Base-by-base conservation (phyloP, 2,797 vertebrate species). In the Podargus strigoides region DNA sequence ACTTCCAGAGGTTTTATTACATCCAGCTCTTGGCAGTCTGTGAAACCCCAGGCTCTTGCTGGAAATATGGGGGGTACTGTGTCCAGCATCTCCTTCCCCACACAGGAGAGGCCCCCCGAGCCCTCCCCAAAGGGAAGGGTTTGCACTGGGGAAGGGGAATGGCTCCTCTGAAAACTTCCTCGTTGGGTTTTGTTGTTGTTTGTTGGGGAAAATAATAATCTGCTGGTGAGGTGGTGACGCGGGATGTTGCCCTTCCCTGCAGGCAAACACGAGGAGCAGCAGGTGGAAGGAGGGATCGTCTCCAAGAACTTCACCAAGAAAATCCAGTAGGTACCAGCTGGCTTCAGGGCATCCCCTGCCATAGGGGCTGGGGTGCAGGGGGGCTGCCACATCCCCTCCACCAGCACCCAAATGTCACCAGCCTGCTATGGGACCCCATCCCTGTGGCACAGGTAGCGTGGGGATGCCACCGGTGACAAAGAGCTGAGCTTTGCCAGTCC, bases 261-360 rank as follows among this genome's bases (percentile, higher is more conserved):
- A 99, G 99, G 99, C 82, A 99, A 99, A 96, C 99, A 99, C 0
- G 99, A 99, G 96, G 99, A 99, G 97, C 99, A 99, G 95, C 99
- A 99, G 92, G 98, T 99, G 27, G 99, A 99, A 97, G 99, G 99
- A 30, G 99, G 99, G 56, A 99, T 99, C 7, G 99, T 99, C 84
- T 99, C 99, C 82, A 99, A 99, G 98, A 99, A 99, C 96, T 99
- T 99, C 98, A 99, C 99, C 75, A 99, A 99, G 98, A 99, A 99
- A 98, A 99, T 99, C 97, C 99, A 99, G 99, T 99, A 97, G 98
- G 99, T 99, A 93, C 74, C 84, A 20, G 66, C 27, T 0, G 2
- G 73, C 52, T 68, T 27, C 0, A 0, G 39, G 17, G 4, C 1
- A 0, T 34, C 19, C 5, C 23, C 32, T 28, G 2, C 0, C 3